phyloP scores from a whole-genome alignment of 2,797 vertebrate genomes.

The Semotilus atromaculatus region DNA sequence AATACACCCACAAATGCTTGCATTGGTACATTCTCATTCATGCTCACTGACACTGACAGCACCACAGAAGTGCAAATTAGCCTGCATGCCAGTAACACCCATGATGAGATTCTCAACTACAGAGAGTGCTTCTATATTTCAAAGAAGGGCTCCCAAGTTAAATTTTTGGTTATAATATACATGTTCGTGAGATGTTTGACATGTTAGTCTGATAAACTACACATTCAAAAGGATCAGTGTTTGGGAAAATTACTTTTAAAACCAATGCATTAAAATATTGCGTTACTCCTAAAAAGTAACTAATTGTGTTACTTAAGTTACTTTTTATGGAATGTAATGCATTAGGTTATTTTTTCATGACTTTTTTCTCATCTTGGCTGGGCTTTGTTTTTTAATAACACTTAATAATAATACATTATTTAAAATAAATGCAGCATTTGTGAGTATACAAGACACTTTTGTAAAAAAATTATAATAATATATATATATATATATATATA shows the following conservation, averaged over 20 bases:
- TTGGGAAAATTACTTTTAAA: neutral
- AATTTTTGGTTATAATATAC: neutral
- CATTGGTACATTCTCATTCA: constrained; percentile 21
- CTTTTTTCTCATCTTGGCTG: neutral
- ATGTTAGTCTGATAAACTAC: neutral
- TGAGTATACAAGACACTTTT: neutral
- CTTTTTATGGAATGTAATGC: no score
- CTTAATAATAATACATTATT: no score
- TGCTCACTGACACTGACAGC: constrained; percentile 24
- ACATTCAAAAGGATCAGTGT: neutral
- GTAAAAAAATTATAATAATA: no score
- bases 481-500: no score
- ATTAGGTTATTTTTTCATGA: neutral
- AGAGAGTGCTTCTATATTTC: neutral
- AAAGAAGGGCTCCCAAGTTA: neutral
- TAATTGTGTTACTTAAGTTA: neutral
- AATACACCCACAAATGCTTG: constrained; percentile 6
- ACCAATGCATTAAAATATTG: neutral
- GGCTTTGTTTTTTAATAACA: neutral
- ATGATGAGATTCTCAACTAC: neutral
- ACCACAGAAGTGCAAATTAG: constrained; percentile 14
- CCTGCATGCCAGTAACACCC: neutral
- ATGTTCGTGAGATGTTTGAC: neutral
- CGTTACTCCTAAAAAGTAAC: neutral
- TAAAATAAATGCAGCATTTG: neutral